These are phyloP conservation scores for Staurois parvus DNA, from an alignment of 2,797 vertebrate genomes.

Conservation along the genomic window DNA sequence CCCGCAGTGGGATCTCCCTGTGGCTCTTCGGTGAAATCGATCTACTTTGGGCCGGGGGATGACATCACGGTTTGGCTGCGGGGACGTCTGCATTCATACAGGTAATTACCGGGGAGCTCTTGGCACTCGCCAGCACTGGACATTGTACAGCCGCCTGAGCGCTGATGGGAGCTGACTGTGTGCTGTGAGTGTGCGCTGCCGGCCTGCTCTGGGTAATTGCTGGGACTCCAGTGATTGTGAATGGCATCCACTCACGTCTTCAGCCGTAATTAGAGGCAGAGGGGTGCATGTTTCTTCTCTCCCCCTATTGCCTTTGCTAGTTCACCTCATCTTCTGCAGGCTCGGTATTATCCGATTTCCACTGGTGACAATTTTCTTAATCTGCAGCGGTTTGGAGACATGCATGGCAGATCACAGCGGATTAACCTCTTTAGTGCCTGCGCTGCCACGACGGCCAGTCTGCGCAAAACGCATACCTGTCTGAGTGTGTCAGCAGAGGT, in stretches of 20 bases:
- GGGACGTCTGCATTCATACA: slow-evolving; percentile 42
- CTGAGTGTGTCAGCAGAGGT: not conserved
- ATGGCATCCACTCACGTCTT: slow-evolving; percentile 42
- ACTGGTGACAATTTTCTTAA: slow-evolving; percentile 59
- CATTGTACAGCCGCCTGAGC: slow-evolving; percentile 41
- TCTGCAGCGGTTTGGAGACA: slow-evolving; percentile 34
- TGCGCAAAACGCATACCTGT: not conserved
- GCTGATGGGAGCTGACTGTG: slow-evolving; percentile 52
- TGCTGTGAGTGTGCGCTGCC: slow-evolving; percentile 41
- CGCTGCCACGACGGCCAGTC: not conserved
- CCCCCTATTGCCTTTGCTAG: slow-evolving; percentile 56
- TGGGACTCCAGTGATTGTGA: slow-evolving; percentile 37
- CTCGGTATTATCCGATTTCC: slow-evolving; percentile 57
- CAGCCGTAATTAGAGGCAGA: slow-evolving; percentile 38
- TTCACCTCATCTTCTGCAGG: slow-evolving; percentile 34
- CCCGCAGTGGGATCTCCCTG: not conserved
- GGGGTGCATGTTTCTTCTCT: slow-evolving; percentile 52
- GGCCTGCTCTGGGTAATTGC: slow-evolving; percentile 45
- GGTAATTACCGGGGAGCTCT: slow-evolving; percentile 39
- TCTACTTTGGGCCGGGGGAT: slow-evolving; percentile 26
- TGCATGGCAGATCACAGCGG: slow-evolving; percentile 47
- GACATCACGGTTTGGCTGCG: slow-evolving; percentile 51
- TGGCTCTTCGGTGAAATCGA: slow-evolving; percentile 1
- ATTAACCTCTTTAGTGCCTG: slow-evolving; percentile 53
- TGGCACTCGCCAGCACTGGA: slow-evolving; percentile 47